Percentiles rank a stretch among this genome's conserved stretches.
These are phyloP conservation scores for Drosophila leonis DNA, from an alignment of 2,888 invertebrate genomes.

Conservation along the genomic window DNA sequence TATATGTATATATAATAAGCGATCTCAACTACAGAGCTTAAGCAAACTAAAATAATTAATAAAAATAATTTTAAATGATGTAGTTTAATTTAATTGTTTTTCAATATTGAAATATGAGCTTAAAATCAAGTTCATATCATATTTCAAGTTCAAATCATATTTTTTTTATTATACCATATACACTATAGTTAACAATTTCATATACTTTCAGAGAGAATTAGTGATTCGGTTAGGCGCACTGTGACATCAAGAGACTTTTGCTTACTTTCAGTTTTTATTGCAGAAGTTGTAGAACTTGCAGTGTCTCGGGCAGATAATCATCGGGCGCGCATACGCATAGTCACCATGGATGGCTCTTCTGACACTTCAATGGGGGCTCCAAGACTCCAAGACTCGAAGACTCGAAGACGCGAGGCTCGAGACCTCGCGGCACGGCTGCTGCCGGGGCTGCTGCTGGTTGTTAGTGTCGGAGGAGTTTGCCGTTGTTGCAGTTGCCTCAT, in stretches of 20 bases:
- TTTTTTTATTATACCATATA: too few relatives aligned
- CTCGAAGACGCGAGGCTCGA: constrained; percentile 5
- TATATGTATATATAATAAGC: too few relatives aligned
- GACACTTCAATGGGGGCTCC: constrained; percentile 74
- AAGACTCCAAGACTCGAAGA: constrained; percentile 12
- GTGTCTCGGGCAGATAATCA: constrained; percentile 55
- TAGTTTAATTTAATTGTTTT: too few relatives aligned
- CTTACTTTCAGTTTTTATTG: constrained; percentile 60
- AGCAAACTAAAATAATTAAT: too few relatives aligned
- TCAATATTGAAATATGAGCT: too few relatives aligned
- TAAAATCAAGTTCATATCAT: too few relatives aligned
- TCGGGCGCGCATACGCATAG: constrained; percentile 38
- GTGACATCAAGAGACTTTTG: constrained; percentile 24
- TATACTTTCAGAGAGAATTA: not conserved
- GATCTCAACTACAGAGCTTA: too few relatives aligned
- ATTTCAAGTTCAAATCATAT: too few relatives aligned
- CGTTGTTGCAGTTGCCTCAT: constrained; percentile 67
- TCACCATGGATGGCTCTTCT: constrained; percentile 59
- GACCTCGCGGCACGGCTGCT: constrained; percentile 5
- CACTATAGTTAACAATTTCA: too few relatives aligned
- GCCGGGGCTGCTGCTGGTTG: constrained; percentile 11
- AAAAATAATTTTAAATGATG: too few relatives aligned
- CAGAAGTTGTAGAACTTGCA: constrained; percentile 30
- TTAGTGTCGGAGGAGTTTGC: constrained; percentile 47
- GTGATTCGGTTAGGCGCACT: constrained; percentile 2